These are phyloP conservation scores for Iguana delicatissima DNA, from an alignment of 2,797 vertebrate species.

Conservation along the genomic window DNA sequence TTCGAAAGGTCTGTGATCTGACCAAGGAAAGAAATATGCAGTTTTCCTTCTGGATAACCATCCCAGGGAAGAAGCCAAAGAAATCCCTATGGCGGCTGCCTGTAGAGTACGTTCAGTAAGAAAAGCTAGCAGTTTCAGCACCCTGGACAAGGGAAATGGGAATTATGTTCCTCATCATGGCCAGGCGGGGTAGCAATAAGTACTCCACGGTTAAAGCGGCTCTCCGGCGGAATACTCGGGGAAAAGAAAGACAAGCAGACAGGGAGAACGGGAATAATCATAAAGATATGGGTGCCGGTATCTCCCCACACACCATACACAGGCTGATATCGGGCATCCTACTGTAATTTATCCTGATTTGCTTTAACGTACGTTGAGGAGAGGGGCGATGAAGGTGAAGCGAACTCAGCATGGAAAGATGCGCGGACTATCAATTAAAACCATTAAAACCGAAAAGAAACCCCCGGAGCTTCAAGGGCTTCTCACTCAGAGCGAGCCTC, in stretches of 20 bases:
- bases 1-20: neutral
- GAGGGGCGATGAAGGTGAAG: rapidly evolving
- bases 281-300: neutral
- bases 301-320: neutral
- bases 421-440: neutral
- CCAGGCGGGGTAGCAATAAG: too few relatives aligned
- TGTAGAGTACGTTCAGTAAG: too few relatives aligned
- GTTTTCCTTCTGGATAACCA: neutral
- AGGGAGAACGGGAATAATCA: neutral
- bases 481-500: neutral
- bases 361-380: rapidly evolving
- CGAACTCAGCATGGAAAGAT: neutral
- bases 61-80: neutral
- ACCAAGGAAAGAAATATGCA: neutral
- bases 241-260: neutral
- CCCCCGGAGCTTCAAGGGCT: neutral
- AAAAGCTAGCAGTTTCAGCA: constrained; percentile 16
- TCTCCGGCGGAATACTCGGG: neutral
- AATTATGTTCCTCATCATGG: rapidly evolving
- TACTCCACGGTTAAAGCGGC: too few relatives aligned
- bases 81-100: neutral
- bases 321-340: neutral
- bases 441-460: neutral
- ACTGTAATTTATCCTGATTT: neutral
- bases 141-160: constrained; percentile 14